Conservation (phyloP, 1,140 invertebrate genomes). For the Dreissena rostriformis region DNA sequence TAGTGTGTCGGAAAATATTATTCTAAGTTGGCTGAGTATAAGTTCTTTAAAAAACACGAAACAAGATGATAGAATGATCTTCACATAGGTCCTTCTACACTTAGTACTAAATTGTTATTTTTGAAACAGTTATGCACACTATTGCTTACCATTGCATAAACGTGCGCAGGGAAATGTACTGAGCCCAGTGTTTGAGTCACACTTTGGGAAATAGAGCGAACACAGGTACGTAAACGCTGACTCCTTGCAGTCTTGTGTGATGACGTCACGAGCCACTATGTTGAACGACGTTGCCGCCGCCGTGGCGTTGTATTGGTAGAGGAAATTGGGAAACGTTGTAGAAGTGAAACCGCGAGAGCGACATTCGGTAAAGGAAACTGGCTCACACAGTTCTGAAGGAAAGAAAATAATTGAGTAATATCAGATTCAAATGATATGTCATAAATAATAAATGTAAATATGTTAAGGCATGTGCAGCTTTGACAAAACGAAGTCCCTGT, state of each 20-base stretch:
- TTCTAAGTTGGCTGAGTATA: too few species aligned
- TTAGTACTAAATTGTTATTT: too few species aligned
- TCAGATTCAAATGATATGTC: too few species aligned
- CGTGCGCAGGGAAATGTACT: conserved; percentile 6
- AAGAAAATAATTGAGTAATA: neutral
- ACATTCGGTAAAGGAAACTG: conserved; percentile 24
- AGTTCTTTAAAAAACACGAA: too few species aligned
- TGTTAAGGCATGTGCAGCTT: too few species aligned
- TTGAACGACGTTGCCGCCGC: conserved; percentile 17
- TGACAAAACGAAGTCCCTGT: too few species aligned
- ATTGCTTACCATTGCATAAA: neutral
- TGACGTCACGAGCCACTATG: neutral
- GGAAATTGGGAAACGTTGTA: conserved; percentile 22
- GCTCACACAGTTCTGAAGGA: conserved; percentile 31
- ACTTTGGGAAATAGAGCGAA: conserved; percentile 33
- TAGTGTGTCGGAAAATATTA: too few species aligned
- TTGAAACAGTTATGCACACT: neutral
- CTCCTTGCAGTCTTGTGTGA: neutral
- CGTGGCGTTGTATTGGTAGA: neutral
- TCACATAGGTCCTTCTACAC: too few species aligned
- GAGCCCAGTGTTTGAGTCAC: neutral
- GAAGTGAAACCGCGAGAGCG: conserved; percentile 10
- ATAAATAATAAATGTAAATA: too few species aligned
- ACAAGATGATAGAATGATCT: too few species aligned
- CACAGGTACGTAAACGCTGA: conserved; percentile 1